Percentiles rank a stretch among this genome's conserved stretches.
Conservation (phyloP, 1,140 invertebrate genomes). For the Brachionus asplanchnoidis region DNA sequence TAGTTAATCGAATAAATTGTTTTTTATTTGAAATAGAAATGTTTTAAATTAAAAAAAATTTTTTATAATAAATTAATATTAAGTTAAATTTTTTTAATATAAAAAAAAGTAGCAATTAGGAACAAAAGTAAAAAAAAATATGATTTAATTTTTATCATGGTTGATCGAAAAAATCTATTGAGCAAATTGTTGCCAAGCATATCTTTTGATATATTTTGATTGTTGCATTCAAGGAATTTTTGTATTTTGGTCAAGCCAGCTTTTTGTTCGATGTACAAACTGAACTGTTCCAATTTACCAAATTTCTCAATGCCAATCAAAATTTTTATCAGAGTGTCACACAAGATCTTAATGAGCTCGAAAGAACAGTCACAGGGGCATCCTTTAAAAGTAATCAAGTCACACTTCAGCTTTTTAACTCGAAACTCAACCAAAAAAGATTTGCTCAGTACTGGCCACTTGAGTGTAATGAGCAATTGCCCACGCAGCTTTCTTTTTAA, state of each 20-base stretch:
- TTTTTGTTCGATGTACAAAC: slow-evolving; percentile 54
- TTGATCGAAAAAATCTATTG: slow-evolving; percentile 96
- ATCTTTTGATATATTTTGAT: slow-evolving; percentile 96
- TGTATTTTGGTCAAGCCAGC: slow-evolving; percentile 88
- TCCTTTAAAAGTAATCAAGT: slow-evolving; percentile 50
- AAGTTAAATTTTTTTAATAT: no score
- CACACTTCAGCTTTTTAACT: slow-evolving; percentile 43
- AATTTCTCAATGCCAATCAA: slow-evolving; percentile 52
- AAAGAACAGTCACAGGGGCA: no score
- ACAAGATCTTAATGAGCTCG: slow-evolving; percentile 52
- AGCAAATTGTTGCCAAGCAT: slow-evolving; percentile 97
- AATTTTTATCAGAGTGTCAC: slow-evolving; percentile 53
- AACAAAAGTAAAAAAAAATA: no score
- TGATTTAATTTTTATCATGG: no score
- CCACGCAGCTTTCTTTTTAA: slow-evolving; percentile 57
- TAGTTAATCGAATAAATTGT: no score
- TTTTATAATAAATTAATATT: no score
- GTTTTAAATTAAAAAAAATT: no score
- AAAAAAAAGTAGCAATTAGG: no score
- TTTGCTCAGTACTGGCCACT: slow-evolving; percentile 53
- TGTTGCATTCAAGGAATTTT: slow-evolving; percentile 86
- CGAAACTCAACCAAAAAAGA: slow-evolving; percentile 49
- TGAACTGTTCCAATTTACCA: slow-evolving; percentile 62
- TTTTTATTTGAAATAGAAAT: no score
- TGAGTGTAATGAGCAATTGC: slow-evolving; percentile 56